Evolutionary conservation across 2,113 vertebrate genomes (phyloP), one percentile per base, ranked within the genome.

Genomic region (Tringa solitaria): DNA sequence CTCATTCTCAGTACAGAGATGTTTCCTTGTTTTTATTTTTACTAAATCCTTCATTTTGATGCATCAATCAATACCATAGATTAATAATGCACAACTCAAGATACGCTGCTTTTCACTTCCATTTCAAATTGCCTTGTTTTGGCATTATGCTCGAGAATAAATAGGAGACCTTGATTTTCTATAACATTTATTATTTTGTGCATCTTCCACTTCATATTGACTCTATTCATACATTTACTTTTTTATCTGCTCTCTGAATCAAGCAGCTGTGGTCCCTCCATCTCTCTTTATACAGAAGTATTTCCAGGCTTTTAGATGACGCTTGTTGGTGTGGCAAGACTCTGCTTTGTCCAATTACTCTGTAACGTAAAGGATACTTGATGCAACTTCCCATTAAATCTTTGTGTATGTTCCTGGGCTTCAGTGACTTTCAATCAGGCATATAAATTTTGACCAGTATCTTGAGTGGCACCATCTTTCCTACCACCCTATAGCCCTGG

Each of bases 111-210:
- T 93, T 95, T 81, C 83, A 84, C 60, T 90, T 84, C 23, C 43
- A 93, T 93, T 94, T 94, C 70, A 92, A 81, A 87, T 89, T 88
- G 17, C 39, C 56, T 87, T 90, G 27, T 77, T 96, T 95, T 50
- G 30, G 9, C 46, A 70, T 90, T 92, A 84, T 94, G 51, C 43
- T 92, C 33, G 53, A 90, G 86, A 93, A 68, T 67, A 95, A 94
- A 87, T 50, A 92, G 60, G 30, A 89, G 80, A 92, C 95, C 85
- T 93, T 94, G 90, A 84, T 95, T 95, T 95, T 90, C 93, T 88
- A 14, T 67, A 72, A 57, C 68, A 39, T 82, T 85, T 85, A 73
- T 91, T 94, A 78, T 89, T 95, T 94, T 81, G 35, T 87, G 69
- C 57, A 51, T 86, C 48, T 92, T 70, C 28, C 65, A 72, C 56